Base-by-base conservation (phyloP, 2,797 vertebrate genomes). In the Euthynnus affinis region DNA sequence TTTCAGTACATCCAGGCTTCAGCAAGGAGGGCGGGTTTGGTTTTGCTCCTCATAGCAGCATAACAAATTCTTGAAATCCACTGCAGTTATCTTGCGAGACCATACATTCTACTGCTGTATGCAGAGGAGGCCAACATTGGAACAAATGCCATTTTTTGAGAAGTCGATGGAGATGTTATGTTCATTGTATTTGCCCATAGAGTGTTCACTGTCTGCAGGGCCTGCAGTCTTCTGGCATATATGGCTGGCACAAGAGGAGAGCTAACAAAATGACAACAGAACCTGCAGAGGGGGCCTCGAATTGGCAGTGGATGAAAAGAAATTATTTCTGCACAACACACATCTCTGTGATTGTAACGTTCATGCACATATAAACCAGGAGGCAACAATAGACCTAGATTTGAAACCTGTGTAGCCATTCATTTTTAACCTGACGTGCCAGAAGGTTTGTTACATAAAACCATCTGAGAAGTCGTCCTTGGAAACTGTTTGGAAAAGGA, bases 1-100 rank as follows among this genome's bases (percentile, higher is more conserved):
- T 70, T 75, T 63, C 56, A 52, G 74, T 64, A 51, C 57, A 57
- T 62, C 62, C 61, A 74, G 57, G n/a, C 59, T 71, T 57, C 52
- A 49, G 22, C 32, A 67, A 34, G 32, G 57, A 59, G 25, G 15
- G 22, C 42, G 55, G 56, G 37, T 34, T 37, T 37, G 9, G 37
- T 37, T 69, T 71, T 58, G 20, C 13, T 55, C 5, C 7, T 49
- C 44, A 22, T 13, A 12, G 25, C 40, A 32, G 46, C 3, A 46
- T 37, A 57, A 42, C 20, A 64, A 71, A 57, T 46, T 46, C 44
- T 6, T 46, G 5, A 4, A 46, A 15, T 18, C 14, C 17, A 46
- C 44, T 29, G 49, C 8, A 63, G 20, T 25, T 23, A 40, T 42
- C 46, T 55, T 74, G 48, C 61, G 42, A 27, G 55, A 51, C 9